These are phyloP conservation scores for Discoglossus pictus DNA, from an alignment of 2,797 vertebrate species.

Conservation along the genomic window DNA sequence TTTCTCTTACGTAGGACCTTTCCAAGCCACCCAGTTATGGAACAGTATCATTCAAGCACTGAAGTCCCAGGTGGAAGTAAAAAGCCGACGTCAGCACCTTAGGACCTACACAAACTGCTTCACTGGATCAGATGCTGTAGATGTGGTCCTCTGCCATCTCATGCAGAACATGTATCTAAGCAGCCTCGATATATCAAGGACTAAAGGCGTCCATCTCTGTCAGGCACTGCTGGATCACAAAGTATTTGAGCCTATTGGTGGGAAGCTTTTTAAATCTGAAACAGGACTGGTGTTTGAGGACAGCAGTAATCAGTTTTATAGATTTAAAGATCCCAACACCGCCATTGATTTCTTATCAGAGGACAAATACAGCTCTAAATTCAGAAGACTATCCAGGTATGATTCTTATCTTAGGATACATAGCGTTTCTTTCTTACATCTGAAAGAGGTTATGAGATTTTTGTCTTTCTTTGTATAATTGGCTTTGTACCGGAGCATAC, in stretches of 20 bases:
- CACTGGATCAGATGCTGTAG: conserved; percentile 79
- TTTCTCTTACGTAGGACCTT: conserved; percentile 71
- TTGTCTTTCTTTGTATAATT: too few relatives aligned
- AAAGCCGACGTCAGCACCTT: conserved; percentile 71
- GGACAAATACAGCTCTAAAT: conserved; percentile 61
- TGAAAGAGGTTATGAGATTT: too few relatives aligned
- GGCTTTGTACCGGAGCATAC: too few relatives aligned
- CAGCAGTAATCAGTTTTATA: conserved; percentile 77
- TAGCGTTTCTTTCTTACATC: too few relatives aligned
- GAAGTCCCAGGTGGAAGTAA: conserved; percentile 79
- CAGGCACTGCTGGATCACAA: conserved; percentile 85
- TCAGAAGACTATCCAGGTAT: conserved; percentile 68
- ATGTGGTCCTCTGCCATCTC: conserved; percentile 81
- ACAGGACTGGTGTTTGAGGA: conserved; percentile 81
- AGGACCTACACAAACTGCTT: conserved; percentile 75
- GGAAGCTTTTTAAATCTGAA: conserved; percentile 77
- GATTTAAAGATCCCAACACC: conserved; percentile 70
- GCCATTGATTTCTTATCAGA: conserved; percentile 58
- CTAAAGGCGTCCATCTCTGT: conserved; percentile 82
- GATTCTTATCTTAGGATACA: conserved; percentile 7
- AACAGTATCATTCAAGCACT: conserved; percentile 80
- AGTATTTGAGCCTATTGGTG: conserved; percentile 79
- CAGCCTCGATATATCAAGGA: conserved; percentile 77
- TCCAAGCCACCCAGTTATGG: conserved; percentile 84
- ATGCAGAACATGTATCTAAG: conserved; percentile 84